Conservation (phyloP, 2,888 invertebrate species). For the Drosophila pullipes region DNA sequence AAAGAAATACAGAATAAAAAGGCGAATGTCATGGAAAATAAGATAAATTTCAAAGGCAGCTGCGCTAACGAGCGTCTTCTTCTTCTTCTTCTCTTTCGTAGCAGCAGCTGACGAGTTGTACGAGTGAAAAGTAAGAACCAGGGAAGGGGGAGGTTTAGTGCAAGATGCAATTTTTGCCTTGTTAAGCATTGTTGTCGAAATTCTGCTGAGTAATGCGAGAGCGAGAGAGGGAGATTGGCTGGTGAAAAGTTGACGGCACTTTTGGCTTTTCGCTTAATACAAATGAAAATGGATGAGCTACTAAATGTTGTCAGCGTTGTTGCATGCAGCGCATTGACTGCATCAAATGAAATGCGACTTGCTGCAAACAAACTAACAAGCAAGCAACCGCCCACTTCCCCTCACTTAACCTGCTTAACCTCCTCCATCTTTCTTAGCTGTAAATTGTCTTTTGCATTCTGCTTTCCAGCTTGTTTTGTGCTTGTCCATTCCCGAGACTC, state of each 20-base stretch:
- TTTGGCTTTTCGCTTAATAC: slow-evolving; percentile 74
- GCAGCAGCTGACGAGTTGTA: slow-evolving; percentile 25
- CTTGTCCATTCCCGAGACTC: slow-evolving; percentile 18
- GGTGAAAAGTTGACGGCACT: slow-evolving; percentile 54
- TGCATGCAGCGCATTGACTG: slow-evolving; percentile 55
- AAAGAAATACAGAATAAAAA: slow-evolving; percentile 37
- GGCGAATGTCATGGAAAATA: slow-evolving; percentile 64
- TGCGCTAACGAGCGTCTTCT: slow-evolving; percentile 72
- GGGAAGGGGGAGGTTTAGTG: neutral
- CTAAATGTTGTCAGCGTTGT: slow-evolving; percentile 70
- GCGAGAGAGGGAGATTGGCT: slow-evolving; percentile 21
- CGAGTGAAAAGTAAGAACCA: neutral
- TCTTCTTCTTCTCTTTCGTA: neutral
- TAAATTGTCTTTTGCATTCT: slow-evolving; percentile 47
- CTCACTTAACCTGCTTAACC: neutral
- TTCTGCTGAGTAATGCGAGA: slow-evolving; percentile 50
- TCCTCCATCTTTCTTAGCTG: slow-evolving; percentile 24
- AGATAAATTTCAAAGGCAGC: slow-evolving; percentile 75
- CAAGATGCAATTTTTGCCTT: slow-evolving; percentile 39
- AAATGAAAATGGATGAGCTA: slow-evolving; percentile 82
- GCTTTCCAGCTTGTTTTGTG: slow-evolving; percentile 12
- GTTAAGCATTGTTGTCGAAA: slow-evolving; percentile 38
- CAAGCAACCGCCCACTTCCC: slow-evolving; percentile 15
- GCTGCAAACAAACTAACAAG: slow-evolving; percentile 67
- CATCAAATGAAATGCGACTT: slow-evolving; percentile 69